Conservation (phyloP, 2,797 vertebrate genomes). For the Acanthurus leucopareius region DNA sequence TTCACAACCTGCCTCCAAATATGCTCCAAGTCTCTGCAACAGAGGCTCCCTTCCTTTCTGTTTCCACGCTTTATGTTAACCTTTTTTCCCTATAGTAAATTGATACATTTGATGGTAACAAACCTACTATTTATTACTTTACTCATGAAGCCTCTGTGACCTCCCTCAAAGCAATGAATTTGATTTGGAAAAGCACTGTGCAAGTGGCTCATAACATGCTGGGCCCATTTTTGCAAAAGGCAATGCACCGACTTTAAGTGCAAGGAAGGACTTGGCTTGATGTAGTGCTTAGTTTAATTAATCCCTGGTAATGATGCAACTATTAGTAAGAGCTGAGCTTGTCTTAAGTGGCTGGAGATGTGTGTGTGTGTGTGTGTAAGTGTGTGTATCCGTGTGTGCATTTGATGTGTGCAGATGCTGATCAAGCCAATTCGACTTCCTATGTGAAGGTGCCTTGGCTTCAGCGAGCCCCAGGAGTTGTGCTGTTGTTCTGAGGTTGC, state of each 20-base stretch:
- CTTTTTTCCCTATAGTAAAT: slow-evolving; percentile 40
- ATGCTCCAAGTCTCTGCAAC: slow-evolving; percentile 64
- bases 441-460: slow-evolving; percentile 24
- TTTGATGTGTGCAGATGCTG: slow-evolving; percentile 40
- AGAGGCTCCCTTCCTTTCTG: slow-evolving; percentile 46
- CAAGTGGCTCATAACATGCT: slow-evolving; percentile 33
- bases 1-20: slow-evolving; percentile 83
- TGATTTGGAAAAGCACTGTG: slow-evolving; percentile 48
- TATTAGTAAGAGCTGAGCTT: slow-evolving; percentile 83
- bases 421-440: slow-evolving; percentile 29
- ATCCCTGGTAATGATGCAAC: slow-evolving; percentile 89
- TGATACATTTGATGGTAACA: slow-evolving; percentile 55
- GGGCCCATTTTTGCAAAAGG: slow-evolving; percentile 37
- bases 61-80: slow-evolving; percentile 58
- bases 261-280: slow-evolving; percentile 75
- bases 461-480: slow-evolving; percentile 23
- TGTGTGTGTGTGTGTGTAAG: slow-evolving; percentile 35
- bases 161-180: slow-evolving; percentile 52
- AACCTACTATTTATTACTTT: slow-evolving; percentile 56
- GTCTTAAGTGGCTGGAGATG: slow-evolving; percentile 78
- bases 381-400: not conserved
- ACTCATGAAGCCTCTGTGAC: slow-evolving; percentile 44
- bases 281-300: slow-evolving; percentile 86
- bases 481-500: slow-evolving; percentile 27
- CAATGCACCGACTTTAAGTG: slow-evolving; percentile 59